Evolutionary conservation across 2,113 vertebrate genomes (phyloP).

Genomic region (Chiloscyllium plagiosum): DNA sequence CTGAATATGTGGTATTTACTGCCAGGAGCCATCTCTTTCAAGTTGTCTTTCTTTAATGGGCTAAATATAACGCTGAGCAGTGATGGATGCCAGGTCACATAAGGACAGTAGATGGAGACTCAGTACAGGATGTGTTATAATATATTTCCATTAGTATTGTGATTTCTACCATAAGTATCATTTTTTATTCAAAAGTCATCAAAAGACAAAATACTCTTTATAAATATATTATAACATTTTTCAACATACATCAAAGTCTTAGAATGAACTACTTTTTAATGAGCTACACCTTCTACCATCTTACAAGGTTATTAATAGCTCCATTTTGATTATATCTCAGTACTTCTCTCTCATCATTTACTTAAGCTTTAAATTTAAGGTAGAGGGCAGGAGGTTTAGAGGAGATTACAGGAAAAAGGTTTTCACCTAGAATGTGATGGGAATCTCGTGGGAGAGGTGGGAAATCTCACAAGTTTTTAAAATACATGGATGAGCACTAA

Average conservation of each 20-base stretch:
- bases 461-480: too few species aligned
- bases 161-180: background rate
- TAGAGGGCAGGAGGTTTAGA: too few species aligned
- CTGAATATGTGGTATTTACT: background rate
- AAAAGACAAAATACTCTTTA: background rate
- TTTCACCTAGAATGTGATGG: too few species aligned
- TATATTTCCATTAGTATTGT: background rate
- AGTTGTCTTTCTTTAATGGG: background rate
- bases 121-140: background rate
- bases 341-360: background rate
- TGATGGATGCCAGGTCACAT: background rate
- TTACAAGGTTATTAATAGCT: background rate
- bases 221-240: slow-evolving; percentile 14
- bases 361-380: background rate
- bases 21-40: background rate
- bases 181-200: background rate
- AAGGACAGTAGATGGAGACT: slow-evolving; percentile 21
- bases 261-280: background rate
- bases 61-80: background rate
- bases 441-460: too few species aligned
- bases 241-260: background rate
- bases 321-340: background rate
- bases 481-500: too few species aligned
- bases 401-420: too few species aligned
- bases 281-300: background rate